Conservation (phyloP, 2,888 invertebrate species). For the Meta bourneti region DNA sequence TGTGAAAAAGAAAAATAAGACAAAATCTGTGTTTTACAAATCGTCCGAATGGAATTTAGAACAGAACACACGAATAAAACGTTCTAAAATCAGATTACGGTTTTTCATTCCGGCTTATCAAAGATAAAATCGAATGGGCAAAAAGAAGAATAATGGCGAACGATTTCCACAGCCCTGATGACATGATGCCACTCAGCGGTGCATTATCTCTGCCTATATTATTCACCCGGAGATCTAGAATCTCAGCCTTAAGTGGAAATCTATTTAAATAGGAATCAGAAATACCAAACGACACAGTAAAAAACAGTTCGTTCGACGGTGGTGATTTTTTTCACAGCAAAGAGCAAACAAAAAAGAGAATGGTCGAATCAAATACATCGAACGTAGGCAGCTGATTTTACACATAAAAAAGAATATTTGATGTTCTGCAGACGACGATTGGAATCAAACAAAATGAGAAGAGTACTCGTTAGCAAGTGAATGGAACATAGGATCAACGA, state of each 20-base stretch:
- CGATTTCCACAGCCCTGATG: neutral
- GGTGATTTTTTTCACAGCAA: neutral
- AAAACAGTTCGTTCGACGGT: neutral
- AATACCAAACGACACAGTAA: slow-evolving; percentile 1
- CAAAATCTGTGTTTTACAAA: neutral
- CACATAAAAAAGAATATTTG: neutral
- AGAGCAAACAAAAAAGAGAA: neutral
- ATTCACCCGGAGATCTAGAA: neutral
- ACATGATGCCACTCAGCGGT: neutral
- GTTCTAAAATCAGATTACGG: neutral
- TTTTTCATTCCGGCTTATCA: neutral
- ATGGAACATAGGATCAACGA: neutral
- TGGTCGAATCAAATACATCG: neutral
- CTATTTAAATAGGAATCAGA: slow-evolving; percentile 19
- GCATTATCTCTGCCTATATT: neutral
- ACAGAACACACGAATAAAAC: neutral
- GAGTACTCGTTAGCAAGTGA: neutral
- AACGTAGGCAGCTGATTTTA: neutral
- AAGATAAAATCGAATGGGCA: neutral
- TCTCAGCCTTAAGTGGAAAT: slow-evolving; percentile 2
- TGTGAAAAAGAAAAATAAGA: neutral
- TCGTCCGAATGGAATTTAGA: neutral
- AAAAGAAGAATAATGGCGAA: neutral
- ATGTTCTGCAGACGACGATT: neutral
- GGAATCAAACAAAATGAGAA: neutral